Base-by-base conservation (phyloP, 2,888 invertebrate genomes). In the Cantharis flavilabris region DNA sequence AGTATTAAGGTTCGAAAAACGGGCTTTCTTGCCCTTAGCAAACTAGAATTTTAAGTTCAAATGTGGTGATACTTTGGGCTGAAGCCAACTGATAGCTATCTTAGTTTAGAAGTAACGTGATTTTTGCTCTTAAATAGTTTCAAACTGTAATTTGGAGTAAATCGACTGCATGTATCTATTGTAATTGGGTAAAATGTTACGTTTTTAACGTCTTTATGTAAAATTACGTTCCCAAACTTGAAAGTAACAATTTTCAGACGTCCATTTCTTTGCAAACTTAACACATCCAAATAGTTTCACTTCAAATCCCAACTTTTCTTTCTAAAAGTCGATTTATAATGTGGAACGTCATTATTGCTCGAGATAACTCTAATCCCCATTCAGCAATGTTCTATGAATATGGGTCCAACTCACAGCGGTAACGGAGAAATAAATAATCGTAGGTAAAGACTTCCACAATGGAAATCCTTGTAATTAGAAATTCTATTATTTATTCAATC, bases 21-120 rank as follows among this genome's bases (percentile, higher is more conserved):
- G 26, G 20, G 20, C 23, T 26, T 67, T 23, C 23, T 23, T 23
- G 65, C 65, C 65, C 65, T 67, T 67, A 18, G 65, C 65, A 14
- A 23, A 67, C 23, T 23, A 67, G 26, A 67, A 67, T 67, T 67
- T 67, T 67, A 67, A 67, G 65, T 67, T 67, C 65, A 67, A 67
- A 67, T 67, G 65, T 67, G 65, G 65, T 23, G 65, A 67, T 67
- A 67, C 65, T 67, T 67, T 67, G 65, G 65, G 65, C 13, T 67
- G 23, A 67, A 67, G 65, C 65, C 65, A 67, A 67, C 65, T 67
- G 65, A 67, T 67, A 67, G 65, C 65, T 67, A 67, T 67, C 65
- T 67, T 67, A 67, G 65, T 67, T 67, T 67, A 67, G 26, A 67
- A 67, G 65, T 67, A 67, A 67, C 65, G 65, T 67, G 65, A 67